A percentile compares a stretch with the other conserved stretches of the same genome.
Evolutionary conservation across 53 echinoderm and acorn worm species (phyloP).

Genomic region (Actinopyga echinites): DNA sequence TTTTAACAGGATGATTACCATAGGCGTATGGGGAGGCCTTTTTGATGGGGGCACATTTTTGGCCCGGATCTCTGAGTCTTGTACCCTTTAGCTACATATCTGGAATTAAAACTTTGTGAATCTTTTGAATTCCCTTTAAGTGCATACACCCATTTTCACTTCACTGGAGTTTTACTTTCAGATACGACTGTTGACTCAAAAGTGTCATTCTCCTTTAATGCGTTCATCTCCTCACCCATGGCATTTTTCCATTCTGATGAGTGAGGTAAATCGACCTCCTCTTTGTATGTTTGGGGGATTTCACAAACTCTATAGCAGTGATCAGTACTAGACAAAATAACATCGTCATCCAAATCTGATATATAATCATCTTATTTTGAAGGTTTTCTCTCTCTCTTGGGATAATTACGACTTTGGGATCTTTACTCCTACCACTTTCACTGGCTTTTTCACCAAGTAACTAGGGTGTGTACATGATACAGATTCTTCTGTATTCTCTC

Average conservation of each 20-base stretch:
- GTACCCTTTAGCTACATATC: too few relatives aligned
- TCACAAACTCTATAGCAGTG: conserved; percentile 12
- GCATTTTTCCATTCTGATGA: conserved; percentile 23
- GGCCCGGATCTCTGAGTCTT: too few relatives aligned
- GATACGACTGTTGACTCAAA: background rate
- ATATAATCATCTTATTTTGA: background rate
- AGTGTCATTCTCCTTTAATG: conserved; percentile 27
- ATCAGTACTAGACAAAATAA: background rate
- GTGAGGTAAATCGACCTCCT: background rate
- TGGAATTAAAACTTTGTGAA: background rate
- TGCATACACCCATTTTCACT: background rate
- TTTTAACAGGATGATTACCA: too few relatives aligned
- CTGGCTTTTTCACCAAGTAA: too few relatives aligned
- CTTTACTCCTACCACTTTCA: background rate
- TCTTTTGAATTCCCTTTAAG: background rate
- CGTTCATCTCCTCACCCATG: too few relatives aligned
- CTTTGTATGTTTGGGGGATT: conserved; percentile 15
- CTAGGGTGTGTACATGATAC: too few relatives aligned
- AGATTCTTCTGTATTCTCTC: background rate
- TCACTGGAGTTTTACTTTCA: background rate
- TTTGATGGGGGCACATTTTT: too few relatives aligned
- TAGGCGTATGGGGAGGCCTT: too few relatives aligned
- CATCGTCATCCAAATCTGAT: background rate
- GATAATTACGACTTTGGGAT: conserved; percentile 10
- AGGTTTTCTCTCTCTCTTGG: conserved; percentile 33